These are phyloP conservation scores for Mormyrus lacerda DNA, from an alignment of 2,113 vertebrate genomes.

Conservation along the genomic window DNA sequence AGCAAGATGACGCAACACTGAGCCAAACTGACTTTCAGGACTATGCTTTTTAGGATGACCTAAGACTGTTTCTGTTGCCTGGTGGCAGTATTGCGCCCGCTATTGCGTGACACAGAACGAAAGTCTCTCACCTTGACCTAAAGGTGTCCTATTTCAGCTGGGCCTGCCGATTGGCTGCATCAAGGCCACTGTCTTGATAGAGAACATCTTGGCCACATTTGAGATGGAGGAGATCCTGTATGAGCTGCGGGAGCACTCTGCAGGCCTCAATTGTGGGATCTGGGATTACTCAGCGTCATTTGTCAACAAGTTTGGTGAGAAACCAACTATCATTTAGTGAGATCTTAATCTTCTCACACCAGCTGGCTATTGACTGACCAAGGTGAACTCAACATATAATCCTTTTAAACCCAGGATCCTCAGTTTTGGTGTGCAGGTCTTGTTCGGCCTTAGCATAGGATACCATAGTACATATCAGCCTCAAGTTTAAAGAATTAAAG, in stretches of 20 bases:
- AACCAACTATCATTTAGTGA: too few relatives aligned
- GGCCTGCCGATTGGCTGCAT: slow-evolving; percentile 57
- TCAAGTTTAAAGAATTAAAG: not conserved
- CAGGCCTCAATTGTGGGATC: slow-evolving; percentile 72
- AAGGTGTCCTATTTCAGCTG: slow-evolving; percentile 44
- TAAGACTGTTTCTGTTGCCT: not conserved
- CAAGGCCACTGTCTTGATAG: slow-evolving; percentile 68
- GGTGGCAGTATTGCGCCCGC: not conserved
- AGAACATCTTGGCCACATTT: slow-evolving; percentile 66
- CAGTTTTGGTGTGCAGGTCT: not conserved
- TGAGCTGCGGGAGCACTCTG: slow-evolving; percentile 64
- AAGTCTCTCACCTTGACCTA: not conserved
- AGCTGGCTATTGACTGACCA: not conserved
- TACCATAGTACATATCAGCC: not conserved
- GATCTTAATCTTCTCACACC: not conserved
- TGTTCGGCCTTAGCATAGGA: not conserved
- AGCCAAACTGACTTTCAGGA: not conserved
- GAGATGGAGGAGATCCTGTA: slow-evolving; percentile 75
- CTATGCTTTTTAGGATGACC: not conserved
- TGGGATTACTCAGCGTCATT: slow-evolving; percentile 76
- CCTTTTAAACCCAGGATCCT: not conserved
- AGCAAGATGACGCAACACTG: not conserved
- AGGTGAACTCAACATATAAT: not conserved
- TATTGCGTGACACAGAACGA: not conserved
- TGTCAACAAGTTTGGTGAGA: slow-evolving; percentile 66